phyloP scores from a whole-genome alignment of 1,140 invertebrate genomes.

The Hyles euphorbiae region DNA sequence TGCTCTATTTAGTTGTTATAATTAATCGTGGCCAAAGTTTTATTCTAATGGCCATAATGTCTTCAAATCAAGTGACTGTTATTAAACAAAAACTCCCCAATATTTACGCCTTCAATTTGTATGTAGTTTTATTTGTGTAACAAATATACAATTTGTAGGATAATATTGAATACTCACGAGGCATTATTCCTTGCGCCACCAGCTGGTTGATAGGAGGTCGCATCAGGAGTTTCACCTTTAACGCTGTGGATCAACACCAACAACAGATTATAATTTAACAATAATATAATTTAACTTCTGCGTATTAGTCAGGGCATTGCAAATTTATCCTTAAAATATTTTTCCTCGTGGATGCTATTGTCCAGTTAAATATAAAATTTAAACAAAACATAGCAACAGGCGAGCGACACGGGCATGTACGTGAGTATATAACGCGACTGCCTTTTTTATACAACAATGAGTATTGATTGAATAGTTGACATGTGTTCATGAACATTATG shows the following conservation, averaged over 20 bases:
- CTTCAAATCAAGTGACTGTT: no score
- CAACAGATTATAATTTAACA: background rate
- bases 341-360: constrained; percentile 5
- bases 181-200: constrained; percentile 98
- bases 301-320: background rate
- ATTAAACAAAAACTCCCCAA: no score
- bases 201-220: constrained; percentile 95
- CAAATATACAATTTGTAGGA: background rate
- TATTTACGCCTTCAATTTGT: no score
- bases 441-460: constrained; percentile 43
- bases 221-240: constrained; percentile 97
- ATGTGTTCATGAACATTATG: constrained; percentile 24
- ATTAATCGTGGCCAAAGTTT: no score
- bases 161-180: constrained; percentile 86
- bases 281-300: no score
- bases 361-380: background rate
- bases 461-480: constrained; percentile 35
- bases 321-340: constrained; percentile 2
- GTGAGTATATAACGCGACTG: constrained; percentile 10
- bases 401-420: background rate
- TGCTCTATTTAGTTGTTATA: no score
- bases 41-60: no score
- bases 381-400: background rate
- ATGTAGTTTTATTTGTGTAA: no score
- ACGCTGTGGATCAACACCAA: constrained; percentile 83